Evolutionary conservation across 2,888 invertebrate species (phyloP), one percentile per base, ranked within the genome.

Genomic region (Tryphoninae sp.): DNA sequence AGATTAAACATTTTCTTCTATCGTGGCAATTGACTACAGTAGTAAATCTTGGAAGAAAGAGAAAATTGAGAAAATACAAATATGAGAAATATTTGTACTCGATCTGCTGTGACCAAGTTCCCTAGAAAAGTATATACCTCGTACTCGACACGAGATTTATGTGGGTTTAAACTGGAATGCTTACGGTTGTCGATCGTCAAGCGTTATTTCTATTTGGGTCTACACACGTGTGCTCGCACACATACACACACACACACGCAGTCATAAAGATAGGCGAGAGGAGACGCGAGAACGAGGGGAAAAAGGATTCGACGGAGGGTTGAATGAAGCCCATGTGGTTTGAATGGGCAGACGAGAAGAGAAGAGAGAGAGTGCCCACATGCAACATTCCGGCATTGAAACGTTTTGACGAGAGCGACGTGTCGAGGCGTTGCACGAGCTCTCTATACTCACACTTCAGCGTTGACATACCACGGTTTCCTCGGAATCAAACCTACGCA

Each of bases 391-490:
- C 67, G 75, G 81, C 78, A 81, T 81, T 78, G 78, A 81, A 81
- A 78, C 53, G 81, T 75, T 75, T 75, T 78, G 81, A 78, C 81
- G 78, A 75, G 78, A 65, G 75, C 71, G 78, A 78, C 81, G 81
- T 81, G 74, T 81, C 74, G 78, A 71, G 59, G 42, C 64, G 49
- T 75, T 69, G 65, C 55, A 59, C 42, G 65, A 74, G 81, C 74
- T 45, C 3, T 45, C 45, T 67, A 58, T 59, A 75, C 74, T 81
- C 68, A 59, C 61, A 61, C 53, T 61, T 40, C 16, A 23, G 67
- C 51, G 68, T 76, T 68, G 68, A 62, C 68, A 62, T 53, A 40
- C 53, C 8, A 4, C 6, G 33, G 33, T 6, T 33, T 7, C n/a
- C 65, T 42, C 40, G 75, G 58, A 75, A 68, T 23, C 23, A 7